Conservation (phyloP, 2,113 vertebrate species). For the Octodon degus region DNA sequence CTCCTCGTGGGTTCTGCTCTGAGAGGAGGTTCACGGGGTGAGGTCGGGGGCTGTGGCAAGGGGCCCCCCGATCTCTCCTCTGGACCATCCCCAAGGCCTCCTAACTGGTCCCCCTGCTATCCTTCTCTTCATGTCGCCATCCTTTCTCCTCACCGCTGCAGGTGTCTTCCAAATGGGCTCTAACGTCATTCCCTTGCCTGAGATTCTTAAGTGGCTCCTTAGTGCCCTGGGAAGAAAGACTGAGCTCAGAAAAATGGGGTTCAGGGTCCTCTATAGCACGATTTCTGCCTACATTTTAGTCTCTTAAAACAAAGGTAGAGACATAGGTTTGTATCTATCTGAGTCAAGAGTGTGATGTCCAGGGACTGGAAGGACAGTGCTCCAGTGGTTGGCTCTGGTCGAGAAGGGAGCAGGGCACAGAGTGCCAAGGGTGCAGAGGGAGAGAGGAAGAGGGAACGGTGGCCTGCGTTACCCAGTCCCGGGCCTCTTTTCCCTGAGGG, state of each 20-base stretch:
- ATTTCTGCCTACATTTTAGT: neutral
- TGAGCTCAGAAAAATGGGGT: neutral
- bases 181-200: neutral
- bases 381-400: neutral
- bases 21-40: rapidly evolving
- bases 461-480: neutral
- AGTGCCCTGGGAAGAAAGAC: neutral
- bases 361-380: neutral
- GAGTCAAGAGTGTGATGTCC: neutral
- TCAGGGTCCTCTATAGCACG: neutral
- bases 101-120: neutral
- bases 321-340: neutral
- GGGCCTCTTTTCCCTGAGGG: neutral
- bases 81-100: neutral
- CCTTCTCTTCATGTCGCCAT: neutral
- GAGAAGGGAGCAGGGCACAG: neutral
- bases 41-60: rapidly evolving
- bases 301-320: constrained; percentile 8
- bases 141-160: neutral
- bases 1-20: rapidly evolving
- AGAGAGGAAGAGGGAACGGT: rapidly evolving
- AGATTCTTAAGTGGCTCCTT: neutral
- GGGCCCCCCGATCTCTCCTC: neutral
- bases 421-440: neutral
- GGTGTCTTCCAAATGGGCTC: neutral